phyloP scores from a whole-genome alignment of 2,888 invertebrate genomes.

The Geotrupes spiniger region DNA sequence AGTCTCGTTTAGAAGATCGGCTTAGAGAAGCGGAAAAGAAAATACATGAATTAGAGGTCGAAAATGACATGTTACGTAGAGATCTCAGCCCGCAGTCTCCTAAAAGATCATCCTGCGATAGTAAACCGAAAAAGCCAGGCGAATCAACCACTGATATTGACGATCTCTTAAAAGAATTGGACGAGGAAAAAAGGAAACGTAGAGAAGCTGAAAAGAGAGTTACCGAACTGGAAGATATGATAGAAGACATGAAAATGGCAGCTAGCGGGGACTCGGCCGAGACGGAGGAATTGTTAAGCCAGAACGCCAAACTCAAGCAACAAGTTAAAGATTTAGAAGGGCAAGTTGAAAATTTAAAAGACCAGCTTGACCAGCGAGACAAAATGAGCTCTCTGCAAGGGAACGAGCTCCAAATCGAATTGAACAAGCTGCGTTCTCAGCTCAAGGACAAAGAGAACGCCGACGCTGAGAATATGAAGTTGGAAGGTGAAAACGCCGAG shows the following conservation, averaged over 20 bases:
- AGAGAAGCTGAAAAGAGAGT: conserved; percentile 15
- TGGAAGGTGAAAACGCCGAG: conserved; percentile 11
- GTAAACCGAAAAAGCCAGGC: not conserved
- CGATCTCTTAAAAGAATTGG: conserved; percentile 33
- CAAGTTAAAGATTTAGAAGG: conserved; percentile 7
- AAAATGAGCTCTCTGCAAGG: no score
- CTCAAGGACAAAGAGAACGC: not conserved
- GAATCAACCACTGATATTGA: conserved; percentile 22
- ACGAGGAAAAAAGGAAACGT: conserved; percentile 22
- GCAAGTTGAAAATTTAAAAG: not conserved
- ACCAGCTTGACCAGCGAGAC: conserved; percentile 2
- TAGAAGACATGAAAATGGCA: conserved; percentile 13
- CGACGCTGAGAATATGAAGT: not conserved
- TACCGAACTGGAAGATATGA: conserved; percentile 13
- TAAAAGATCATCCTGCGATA: not conserved
- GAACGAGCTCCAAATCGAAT: no score
- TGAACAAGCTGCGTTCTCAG: no score
- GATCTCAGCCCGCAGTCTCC: conserved; percentile 5
- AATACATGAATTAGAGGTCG: conserved; percentile 14
- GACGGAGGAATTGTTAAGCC: conserved; percentile 11
- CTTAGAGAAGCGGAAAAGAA: conserved; percentile 13
- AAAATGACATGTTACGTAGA: conserved; percentile 11
- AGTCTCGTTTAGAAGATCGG: conserved; percentile 14
- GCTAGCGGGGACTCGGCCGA: conserved; percentile 9
- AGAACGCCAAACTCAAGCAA: conserved; percentile 22